Evolutionary conservation across 2,113 vertebrate species (phyloP).

Genomic region (Hipposideros armiger): DNA sequence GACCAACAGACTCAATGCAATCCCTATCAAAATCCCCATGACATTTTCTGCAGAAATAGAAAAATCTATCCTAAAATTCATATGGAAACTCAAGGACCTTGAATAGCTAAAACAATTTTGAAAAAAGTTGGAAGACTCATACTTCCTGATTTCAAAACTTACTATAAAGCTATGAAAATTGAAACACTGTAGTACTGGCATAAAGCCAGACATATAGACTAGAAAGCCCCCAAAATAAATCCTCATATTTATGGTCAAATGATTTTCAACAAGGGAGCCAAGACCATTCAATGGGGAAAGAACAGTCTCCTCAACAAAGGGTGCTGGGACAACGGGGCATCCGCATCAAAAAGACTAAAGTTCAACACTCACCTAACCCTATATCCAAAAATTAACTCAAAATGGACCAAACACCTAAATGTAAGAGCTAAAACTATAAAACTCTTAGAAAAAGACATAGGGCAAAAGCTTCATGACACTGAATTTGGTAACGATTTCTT

Average conservation of each 20-base stretch:
- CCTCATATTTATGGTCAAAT: not conserved
- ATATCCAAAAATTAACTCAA: not conserved
- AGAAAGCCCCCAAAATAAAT: not conserved
- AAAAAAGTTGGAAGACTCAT: not conserved
- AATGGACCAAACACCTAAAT: not conserved
- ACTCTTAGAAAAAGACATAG: not conserved
- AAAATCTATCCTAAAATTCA: not conserved
- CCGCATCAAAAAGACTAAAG: not conserved
- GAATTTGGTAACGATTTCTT: not conserved
- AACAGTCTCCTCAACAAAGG: not conserved
- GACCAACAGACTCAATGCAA: not conserved
- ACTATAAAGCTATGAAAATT: not conserved
- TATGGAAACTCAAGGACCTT: not conserved
- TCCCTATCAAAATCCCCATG: not conserved
- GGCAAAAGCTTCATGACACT: not conserved
- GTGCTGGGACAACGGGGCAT: not conserved
- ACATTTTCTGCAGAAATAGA: not conserved
- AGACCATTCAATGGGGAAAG: not conserved
- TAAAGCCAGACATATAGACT: not conserved
- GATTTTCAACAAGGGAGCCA: not conserved
- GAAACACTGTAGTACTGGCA: not conserved
- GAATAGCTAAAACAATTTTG: not conserved
- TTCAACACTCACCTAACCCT: not conserved
- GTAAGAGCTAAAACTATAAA: not conserved
- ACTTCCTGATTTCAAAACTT: constrained; percentile 27